Evolutionary conservation across 2,797 vertebrate genomes (phyloP).

Genomic region (Sphenodon punctatus): DNA sequence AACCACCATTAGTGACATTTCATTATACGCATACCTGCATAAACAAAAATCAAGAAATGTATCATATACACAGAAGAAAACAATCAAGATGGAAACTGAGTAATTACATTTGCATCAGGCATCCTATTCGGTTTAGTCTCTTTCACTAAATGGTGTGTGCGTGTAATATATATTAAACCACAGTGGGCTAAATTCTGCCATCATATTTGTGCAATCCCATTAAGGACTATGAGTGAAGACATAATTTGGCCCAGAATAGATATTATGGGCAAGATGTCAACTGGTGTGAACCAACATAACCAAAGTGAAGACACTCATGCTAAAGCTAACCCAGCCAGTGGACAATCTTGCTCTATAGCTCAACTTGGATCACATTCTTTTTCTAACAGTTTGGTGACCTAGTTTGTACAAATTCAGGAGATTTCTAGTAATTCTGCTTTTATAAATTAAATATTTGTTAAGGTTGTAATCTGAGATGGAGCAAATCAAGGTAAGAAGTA

Average conservation of each 20-base stretch:
- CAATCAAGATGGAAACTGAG: constrained; percentile 15
- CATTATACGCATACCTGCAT: constrained; percentile 38
- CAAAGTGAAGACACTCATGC: background rate
- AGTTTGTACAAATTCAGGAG: background rate
- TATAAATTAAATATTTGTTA: background rate
- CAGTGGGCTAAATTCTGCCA: constrained; percentile 43
- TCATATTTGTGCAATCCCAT: constrained; percentile 39
- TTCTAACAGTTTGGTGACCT: background rate
- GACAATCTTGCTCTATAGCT: background rate
- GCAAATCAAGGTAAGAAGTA: background rate
- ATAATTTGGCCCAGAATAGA: constrained; percentile 20
- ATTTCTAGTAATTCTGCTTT: background rate
- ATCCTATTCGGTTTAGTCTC: constrained; percentile 42
- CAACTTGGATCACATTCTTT: background rate
- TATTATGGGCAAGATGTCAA: background rate
- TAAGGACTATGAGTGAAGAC: constrained; percentile 22
- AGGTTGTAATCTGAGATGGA: constrained; percentile 2
- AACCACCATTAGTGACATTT: constrained; percentile 52
- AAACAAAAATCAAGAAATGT: constrained; percentile 52
- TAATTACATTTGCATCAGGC: constrained; percentile 22
- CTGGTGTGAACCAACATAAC: background rate
- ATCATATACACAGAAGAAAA: constrained; percentile 26
- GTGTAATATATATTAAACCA: constrained; percentile 55
- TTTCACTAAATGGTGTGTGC: constrained; percentile 46
- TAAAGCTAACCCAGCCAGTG: accelerated